Percentiles rank a stretch among this genome's conserved stretches.
Evolutionary conservation across 2,113 vertebrate genomes (phyloP).

Genomic region (Laticauda laticaudata): DNA sequence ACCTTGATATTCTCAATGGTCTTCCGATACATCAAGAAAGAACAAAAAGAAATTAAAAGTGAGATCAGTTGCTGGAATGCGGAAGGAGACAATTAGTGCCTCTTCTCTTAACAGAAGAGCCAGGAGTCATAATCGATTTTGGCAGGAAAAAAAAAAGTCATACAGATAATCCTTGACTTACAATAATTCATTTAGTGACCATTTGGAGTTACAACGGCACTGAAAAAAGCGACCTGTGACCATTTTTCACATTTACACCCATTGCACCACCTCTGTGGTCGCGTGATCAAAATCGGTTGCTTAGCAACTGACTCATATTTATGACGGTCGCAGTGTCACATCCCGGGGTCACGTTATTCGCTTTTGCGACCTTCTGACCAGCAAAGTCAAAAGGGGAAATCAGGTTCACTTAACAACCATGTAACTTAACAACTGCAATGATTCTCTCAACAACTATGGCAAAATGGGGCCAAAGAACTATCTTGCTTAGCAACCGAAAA

Average conservation of each 20-base stretch:
- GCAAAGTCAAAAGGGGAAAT: too few relatives aligned
- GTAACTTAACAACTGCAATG: neutral
- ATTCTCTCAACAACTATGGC: neutral
- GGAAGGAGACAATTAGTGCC: accelerated
- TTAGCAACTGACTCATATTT: too few relatives aligned
- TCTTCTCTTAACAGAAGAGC: neutral
- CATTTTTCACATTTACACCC: neutral
- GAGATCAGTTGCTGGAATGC: neutral
- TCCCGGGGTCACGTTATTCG: too few relatives aligned
- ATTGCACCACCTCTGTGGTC: neutral
- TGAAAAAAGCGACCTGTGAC: too few relatives aligned
- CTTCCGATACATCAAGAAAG: constrained; percentile 58
- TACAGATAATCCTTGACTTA: neutral
- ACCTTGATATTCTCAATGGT: constrained; percentile 98
- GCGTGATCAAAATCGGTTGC: neutral
- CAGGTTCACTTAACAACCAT: neutral
- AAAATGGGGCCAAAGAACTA: neutral
- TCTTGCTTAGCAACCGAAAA: neutral
- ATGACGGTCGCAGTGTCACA: too few relatives aligned
- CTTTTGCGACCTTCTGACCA: too few relatives aligned
- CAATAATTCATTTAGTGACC: neutral
- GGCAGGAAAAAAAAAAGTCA: neutral
- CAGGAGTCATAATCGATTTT: neutral
- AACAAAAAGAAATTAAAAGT: neutral
- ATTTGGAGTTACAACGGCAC: too few relatives aligned